A percentile compares a stretch with the other conserved stretches of the same genome.
These are phyloP conservation scores for Neocloeon triangulifer DNA, from an alignment of 1,140 invertebrate species.

Conservation along the genomic window DNA sequence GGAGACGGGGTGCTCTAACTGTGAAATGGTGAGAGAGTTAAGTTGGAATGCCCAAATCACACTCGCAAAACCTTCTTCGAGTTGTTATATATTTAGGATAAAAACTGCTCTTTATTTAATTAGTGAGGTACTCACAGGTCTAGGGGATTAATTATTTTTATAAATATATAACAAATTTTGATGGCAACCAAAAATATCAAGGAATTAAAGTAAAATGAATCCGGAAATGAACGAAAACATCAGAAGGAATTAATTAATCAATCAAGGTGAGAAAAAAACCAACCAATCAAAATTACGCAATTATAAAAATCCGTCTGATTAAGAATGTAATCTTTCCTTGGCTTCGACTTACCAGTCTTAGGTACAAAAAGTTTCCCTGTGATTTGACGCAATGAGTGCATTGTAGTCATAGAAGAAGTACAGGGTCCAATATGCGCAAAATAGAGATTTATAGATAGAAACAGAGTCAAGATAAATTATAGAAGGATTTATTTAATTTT, in stretches of 20 bases:
- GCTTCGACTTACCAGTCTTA: slow-evolving; percentile 31
- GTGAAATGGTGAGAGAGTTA: not conserved
- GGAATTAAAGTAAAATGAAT: slow-evolving; percentile 11
- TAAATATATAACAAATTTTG: too few relatives aligned
- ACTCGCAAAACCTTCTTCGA: slow-evolving; percentile 1
- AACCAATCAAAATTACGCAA: too few relatives aligned
- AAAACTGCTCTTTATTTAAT: too few relatives aligned
- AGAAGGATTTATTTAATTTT: slow-evolving; percentile 1
- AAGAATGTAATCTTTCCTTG: too few relatives aligned
- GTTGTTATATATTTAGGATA: too few relatives aligned
- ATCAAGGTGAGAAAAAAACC: too few relatives aligned
- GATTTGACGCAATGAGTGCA: too few relatives aligned
- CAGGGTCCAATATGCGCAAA: slow-evolving; percentile 1
- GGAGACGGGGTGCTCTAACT: slow-evolving; percentile 5
- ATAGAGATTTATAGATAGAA: not conserved
- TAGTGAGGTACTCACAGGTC: too few relatives aligned
- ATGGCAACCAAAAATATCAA: too few relatives aligned
- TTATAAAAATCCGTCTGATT: too few relatives aligned
- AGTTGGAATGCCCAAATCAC: slow-evolving; percentile 2
- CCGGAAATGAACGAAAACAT: slow-evolving; percentile 13
- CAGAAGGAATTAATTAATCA: slow-evolving; percentile 13
- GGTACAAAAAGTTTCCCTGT: slow-evolving; percentile 11
- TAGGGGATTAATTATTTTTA: too few relatives aligned
- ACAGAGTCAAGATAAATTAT: not conserved
- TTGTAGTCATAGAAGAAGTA: too few relatives aligned